A percentile compares a stretch with the other conserved stretches of the same genome.
Conservation (phyloP, 2,113 vertebrate species). For the Clarias magur region DNA sequence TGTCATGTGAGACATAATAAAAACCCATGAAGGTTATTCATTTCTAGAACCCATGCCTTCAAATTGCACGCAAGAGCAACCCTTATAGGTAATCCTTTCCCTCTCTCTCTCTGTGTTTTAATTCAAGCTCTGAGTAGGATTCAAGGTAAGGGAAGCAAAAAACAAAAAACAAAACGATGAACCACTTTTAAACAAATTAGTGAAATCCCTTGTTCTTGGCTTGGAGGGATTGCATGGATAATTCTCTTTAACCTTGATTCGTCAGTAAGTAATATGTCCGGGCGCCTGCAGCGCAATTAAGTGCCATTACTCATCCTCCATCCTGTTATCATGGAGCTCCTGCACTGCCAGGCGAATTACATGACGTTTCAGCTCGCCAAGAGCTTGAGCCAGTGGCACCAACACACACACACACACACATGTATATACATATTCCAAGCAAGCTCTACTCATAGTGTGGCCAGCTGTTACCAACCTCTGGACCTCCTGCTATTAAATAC, state of each 20-base stretch:
- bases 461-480: conserved; percentile 48
- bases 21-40: conserved; percentile 16
- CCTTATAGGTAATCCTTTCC: conserved; percentile 45
- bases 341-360: conserved; percentile 72
- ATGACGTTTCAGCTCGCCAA: conserved; percentile 51
- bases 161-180: not conserved
- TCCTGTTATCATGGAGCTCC: conserved; percentile 68
- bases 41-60: not conserved
- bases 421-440: conserved; percentile 21
- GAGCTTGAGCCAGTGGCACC: conserved; percentile 35
- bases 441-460: conserved; percentile 4
- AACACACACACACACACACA: not conserved
- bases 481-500: conserved; percentile 65
- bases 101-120: not conserved
- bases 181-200: conserved; percentile 57
- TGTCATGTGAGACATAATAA: not conserved
- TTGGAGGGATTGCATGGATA: conserved; percentile 62
- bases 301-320: conserved; percentile 70
- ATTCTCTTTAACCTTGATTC: conserved; percentile 75
- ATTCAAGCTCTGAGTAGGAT: conserved; percentile 40
- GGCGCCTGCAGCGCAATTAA: conserved; percentile 74
- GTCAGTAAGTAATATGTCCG: conserved; percentile 72
- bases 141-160: conserved; percentile 37
- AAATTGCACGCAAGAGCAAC: not conserved
- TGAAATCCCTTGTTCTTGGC: conserved; percentile 56